Percentiles rank a stretch among this genome's conserved stretches.
Evolutionary conservation across 2,113 vertebrate genomes (phyloP).

Genomic region (Brachyistius frenatus): DNA sequence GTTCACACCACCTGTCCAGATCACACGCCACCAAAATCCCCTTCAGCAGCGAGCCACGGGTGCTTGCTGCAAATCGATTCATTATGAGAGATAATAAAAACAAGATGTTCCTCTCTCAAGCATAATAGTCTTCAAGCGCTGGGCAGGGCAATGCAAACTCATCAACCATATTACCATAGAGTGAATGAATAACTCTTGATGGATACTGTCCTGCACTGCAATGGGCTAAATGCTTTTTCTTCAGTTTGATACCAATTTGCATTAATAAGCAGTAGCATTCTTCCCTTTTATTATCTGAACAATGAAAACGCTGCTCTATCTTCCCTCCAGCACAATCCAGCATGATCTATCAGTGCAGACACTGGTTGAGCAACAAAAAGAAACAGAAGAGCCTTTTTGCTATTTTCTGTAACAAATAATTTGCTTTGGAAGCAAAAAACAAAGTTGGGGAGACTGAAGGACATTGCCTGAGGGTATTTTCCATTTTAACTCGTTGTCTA

Average conservation of each 20-base stretch:
- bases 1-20: slow-evolving; percentile 62
- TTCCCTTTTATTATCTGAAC: slow-evolving; percentile 68
- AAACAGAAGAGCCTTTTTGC: slow-evolving; percentile 66
- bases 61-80: slow-evolving; percentile 66
- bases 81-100: slow-evolving; percentile 75
- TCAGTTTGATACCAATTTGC: slow-evolving; percentile 74
- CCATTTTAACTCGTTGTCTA: slow-evolving; percentile 40
- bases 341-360: slow-evolving; percentile 68
- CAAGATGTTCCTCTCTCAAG: slow-evolving; percentile 67
- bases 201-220: slow-evolving; percentile 47
- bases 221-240: slow-evolving; percentile 58
- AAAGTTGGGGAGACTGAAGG: slow-evolving; percentile 58
- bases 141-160: slow-evolving; percentile 55
- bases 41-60: slow-evolving; percentile 39
- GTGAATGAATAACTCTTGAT: slow-evolving; percentile 55
- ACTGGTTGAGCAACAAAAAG: slow-evolving; percentile 64
- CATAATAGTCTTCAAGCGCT: slow-evolving; percentile 60
- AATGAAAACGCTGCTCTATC: slow-evolving; percentile 68
- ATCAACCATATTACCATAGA: slow-evolving; percentile 60
- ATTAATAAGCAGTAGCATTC: slow-evolving; percentile 74
- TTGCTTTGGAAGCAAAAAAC: slow-evolving; percentile 75
- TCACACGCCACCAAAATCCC: slow-evolving; percentile 54
- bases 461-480: slow-evolving; percentile 61
- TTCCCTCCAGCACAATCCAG: slow-evolving; percentile 64
- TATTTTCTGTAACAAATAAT: slow-evolving; percentile 79